phyloP scores from a whole-genome alignment of 2,113 vertebrate genomes.

The Mormoops blainvillei region DNA sequence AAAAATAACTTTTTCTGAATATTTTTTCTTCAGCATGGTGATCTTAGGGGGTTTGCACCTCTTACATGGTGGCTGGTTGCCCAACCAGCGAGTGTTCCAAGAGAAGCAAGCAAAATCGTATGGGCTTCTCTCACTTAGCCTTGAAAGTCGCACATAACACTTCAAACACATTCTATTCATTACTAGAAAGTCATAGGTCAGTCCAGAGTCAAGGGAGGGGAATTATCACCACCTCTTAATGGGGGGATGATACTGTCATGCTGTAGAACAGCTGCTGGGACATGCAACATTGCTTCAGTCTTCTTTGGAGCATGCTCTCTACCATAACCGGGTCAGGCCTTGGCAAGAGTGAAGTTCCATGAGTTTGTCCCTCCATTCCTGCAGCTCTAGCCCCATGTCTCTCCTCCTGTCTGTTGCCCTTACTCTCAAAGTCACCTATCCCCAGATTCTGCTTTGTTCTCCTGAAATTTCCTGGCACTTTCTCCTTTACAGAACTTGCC shows the following conservation, averaged over 20 bases:
- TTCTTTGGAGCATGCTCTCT: neutral
- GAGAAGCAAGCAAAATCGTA: neutral
- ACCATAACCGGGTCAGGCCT: neutral
- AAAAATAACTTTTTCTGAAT: neutral
- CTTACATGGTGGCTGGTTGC: neutral
- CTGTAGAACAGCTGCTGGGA: neutral
- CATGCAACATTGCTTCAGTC: neutral
- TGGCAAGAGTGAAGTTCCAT: neutral
- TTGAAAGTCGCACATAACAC: neutral
- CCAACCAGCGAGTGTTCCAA: neutral
- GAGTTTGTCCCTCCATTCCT: neutral
- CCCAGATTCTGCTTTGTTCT: neutral
- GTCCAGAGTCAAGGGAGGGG: neutral
- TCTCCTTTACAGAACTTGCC: neutral
- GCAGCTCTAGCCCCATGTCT: neutral
- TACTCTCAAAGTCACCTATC: neutral
- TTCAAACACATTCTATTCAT: neutral
- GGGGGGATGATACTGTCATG: no score
- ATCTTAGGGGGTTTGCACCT: neutral
- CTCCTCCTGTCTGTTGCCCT: neutral
- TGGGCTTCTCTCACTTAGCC: neutral
- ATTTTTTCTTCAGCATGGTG: neutral
- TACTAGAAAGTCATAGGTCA: neutral
- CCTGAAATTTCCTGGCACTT: neutral
- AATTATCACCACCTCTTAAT: neutral